Conservation (phyloP, 1,140 invertebrate species). For the Leptestheria dahalacensis region DNA sequence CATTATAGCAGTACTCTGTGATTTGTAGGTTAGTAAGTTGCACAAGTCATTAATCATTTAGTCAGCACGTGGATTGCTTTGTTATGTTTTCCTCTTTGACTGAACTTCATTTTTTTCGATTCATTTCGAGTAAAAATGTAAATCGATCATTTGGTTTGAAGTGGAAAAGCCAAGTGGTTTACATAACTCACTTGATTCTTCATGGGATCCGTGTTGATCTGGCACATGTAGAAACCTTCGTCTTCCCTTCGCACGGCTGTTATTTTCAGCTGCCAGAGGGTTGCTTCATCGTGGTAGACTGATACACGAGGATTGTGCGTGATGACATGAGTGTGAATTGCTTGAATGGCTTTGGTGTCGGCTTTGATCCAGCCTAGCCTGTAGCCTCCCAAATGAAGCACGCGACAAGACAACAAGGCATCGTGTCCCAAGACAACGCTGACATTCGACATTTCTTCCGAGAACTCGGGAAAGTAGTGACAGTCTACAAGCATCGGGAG, state of each 20-base stretch:
- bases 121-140: too few species aligned
- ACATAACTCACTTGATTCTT: slow-evolving; percentile 25
- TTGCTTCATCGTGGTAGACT: slow-evolving; percentile 17
- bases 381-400: slow-evolving; percentile 79
- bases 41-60: too few species aligned
- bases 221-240: slow-evolving; percentile 30
- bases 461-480: slow-evolving; percentile 47
- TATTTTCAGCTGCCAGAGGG: slow-evolving; percentile 17
- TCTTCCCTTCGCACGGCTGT: slow-evolving; percentile 27
- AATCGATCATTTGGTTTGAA: background rate
- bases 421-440: slow-evolving; percentile 70
- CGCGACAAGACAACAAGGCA: slow-evolving; percentile 74
- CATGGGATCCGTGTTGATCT: slow-evolving; percentile 33
- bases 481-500: too few species aligned
- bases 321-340: slow-evolving; percentile 39
- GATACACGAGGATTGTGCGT: slow-evolving; percentile 29
- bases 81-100: background rate
- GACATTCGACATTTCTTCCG: slow-evolving; percentile 66
- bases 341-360: slow-evolving; percentile 77
- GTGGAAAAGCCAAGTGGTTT: background rate
- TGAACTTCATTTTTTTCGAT: background rate
- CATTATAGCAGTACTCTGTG: too few species aligned
- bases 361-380: slow-evolving; percentile 89
- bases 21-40: too few species aligned
- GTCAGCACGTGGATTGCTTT: too few species aligned